Evolutionary conservation across 1,140 invertebrate genomes (phyloP).

Genomic region (Triops cancriformis): DNA sequence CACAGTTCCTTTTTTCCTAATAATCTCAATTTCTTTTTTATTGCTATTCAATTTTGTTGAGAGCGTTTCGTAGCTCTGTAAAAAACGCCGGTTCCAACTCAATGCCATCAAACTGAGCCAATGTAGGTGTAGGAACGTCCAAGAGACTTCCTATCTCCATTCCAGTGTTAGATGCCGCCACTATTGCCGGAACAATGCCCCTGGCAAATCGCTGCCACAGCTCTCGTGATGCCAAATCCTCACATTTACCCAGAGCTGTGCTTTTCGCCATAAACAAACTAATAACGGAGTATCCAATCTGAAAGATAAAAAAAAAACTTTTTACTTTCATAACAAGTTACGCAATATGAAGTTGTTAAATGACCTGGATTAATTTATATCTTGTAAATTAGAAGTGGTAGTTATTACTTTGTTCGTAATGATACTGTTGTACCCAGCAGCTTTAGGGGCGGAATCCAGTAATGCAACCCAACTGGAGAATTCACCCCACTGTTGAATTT

Average conservation of each 20-base stretch:
- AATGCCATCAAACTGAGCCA: not conserved
- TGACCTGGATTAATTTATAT: too few relatives aligned
- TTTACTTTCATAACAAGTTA: too few relatives aligned
- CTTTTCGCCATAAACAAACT: not conserved
- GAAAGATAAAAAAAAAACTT: not conserved
- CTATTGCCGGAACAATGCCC: not conserved
- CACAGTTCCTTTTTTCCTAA: not conserved
- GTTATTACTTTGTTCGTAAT: not conserved
- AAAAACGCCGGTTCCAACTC: not conserved
- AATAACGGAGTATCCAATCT: not conserved
- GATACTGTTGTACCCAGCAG: not conserved
- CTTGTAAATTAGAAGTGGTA: too few relatives aligned
- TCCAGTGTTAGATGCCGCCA: not conserved
- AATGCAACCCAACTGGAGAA: not conserved
- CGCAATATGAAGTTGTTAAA: too few relatives aligned
- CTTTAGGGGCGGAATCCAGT: not conserved
- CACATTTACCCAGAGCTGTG: not conserved
- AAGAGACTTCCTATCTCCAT: not conserved
- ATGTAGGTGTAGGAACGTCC: not conserved
- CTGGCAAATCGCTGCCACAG: not conserved
- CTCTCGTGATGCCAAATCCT: not conserved
- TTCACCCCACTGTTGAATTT: not conserved
- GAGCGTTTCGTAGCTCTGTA: not conserved
- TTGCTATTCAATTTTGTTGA: not conserved
- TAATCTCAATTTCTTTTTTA: conserved; percentile 1